phyloP scores from a whole-genome alignment of 2,797 vertebrate species.

The Chelon labrosus region DNA sequence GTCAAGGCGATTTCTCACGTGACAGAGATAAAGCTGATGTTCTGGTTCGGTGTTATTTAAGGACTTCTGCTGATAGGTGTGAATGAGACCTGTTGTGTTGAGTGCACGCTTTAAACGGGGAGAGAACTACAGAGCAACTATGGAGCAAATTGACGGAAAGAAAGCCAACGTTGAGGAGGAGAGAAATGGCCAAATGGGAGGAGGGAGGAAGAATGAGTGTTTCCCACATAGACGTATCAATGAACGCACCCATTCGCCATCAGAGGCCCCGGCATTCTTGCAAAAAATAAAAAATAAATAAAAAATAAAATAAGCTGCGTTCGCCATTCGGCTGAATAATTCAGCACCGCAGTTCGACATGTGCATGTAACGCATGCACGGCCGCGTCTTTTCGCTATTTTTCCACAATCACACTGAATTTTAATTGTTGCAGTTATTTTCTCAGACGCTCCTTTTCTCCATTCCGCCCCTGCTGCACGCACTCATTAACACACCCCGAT shows the following conservation, averaged over 20 bases:
- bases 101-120: too few species aligned
- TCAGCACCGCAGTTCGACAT: constrained; percentile 60
- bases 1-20: constrained; percentile 49
- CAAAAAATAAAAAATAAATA: constrained; percentile 43
- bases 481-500: constrained; percentile 77
- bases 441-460: constrained; percentile 65
- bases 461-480: constrained; percentile 74
- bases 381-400: constrained; percentile 4
- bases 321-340: constrained; percentile 70
- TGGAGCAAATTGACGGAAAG: constrained; percentile 44
- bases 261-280: constrained; percentile 77
- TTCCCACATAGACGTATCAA: constrained; percentile 86
- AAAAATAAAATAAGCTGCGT: constrained; percentile 36
- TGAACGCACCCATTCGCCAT: constrained; percentile 85
- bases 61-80: too few species aligned
- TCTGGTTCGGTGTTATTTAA: constrained; percentile 15
- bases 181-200: constrained; percentile 65
- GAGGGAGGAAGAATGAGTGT: constrained; percentile 76
- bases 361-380: constrained; percentile 49
- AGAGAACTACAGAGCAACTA: constrained; percentile 34
- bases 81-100: too few species aligned
- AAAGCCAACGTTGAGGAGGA: constrained; percentile 50
- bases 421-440: constrained; percentile 53
- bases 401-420: constrained; percentile 31
- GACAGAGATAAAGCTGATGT: constrained; percentile 29